phyloP scores from a whole-genome alignment of 2,113 vertebrate genomes.

The Alouatta palliata region DNA sequence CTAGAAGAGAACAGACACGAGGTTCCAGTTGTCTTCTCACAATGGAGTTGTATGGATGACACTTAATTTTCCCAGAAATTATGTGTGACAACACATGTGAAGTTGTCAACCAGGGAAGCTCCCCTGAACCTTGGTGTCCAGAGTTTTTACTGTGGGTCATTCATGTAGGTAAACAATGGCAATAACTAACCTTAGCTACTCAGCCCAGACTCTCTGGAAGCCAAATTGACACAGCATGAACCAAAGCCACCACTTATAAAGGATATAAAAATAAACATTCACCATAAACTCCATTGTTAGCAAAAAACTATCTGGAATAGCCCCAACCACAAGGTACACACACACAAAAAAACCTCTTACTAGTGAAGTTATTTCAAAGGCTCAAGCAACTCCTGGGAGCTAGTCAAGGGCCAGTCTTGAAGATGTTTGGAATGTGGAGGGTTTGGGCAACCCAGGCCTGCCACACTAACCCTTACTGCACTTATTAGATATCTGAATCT shows the following conservation, averaged over 20 bases:
- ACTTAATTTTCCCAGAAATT: not conserved
- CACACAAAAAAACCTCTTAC: not conserved
- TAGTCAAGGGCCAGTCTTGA: not conserved
- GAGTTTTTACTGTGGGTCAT: fast-evolving
- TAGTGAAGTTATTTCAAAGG: not conserved
- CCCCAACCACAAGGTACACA: not conserved
- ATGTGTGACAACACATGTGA: fast-evolving
- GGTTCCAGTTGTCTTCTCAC: not conserved
- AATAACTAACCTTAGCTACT: too few species aligned
- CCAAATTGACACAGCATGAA: fast-evolving
- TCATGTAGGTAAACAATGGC: fast-evolving
- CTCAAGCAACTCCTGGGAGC: not conserved
- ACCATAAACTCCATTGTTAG: too few species aligned
- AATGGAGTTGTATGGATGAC: fast-evolving
- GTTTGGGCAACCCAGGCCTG: not conserved
- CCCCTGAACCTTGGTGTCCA: fast-evolving
- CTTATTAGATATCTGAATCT: not conserved
- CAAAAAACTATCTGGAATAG: not conserved
- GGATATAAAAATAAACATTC: not conserved
- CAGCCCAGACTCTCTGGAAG: not conserved
- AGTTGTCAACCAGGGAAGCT: not conserved
- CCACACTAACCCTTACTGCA: too few species aligned
- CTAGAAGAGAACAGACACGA: fast-evolving
- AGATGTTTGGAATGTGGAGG: not conserved
- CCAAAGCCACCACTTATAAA: not conserved